These are phyloP conservation scores for Thelaira solivaga DNA, from an alignment of 2,888 invertebrate genomes.

Conservation along the genomic window DNA sequence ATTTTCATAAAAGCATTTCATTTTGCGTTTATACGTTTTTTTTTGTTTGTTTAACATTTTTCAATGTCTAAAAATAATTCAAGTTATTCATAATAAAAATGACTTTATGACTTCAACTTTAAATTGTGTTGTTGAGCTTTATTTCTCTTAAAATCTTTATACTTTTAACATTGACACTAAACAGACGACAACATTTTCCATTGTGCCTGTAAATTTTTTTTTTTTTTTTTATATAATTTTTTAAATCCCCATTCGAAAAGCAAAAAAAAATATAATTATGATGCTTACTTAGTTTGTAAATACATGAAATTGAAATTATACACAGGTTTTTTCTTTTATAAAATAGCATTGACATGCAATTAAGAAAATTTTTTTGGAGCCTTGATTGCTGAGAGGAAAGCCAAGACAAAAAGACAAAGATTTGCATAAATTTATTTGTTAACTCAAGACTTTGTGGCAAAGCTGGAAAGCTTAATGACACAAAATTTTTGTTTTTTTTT, in stretches of 20 bases:
- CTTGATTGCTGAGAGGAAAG: background rate
- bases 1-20: background rate
- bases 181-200: slow-evolving; percentile 25
- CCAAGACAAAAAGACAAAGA: too few relatives aligned
- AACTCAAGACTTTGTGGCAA: background rate
- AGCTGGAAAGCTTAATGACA: too few relatives aligned
- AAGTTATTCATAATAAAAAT: slow-evolving; percentile 21
- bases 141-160: slow-evolving; percentile 32
- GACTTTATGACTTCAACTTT: slow-evolving; percentile 31
- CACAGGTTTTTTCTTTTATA: slow-evolving; percentile 25
- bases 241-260: slow-evolving; percentile 5
- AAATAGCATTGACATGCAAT: slow-evolving; percentile 57
- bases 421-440: background rate
- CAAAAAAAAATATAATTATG: slow-evolving; percentile 5
- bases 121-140: slow-evolving; percentile 22
- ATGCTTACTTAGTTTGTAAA: background rate
- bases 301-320: slow-evolving; percentile 11
- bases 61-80: background rate
- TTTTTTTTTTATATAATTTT: too few relatives aligned
- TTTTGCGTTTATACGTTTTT: background rate
- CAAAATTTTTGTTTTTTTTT: too few relatives aligned
- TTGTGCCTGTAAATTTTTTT: background rate
- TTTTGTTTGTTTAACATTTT: slow-evolving; percentile 24
- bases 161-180: slow-evolving; percentile 57
- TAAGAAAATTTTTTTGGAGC: slow-evolving; percentile 24